Conservation (phyloP, 2,113 vertebrate species). For the Collichthys lucidus region DNA sequence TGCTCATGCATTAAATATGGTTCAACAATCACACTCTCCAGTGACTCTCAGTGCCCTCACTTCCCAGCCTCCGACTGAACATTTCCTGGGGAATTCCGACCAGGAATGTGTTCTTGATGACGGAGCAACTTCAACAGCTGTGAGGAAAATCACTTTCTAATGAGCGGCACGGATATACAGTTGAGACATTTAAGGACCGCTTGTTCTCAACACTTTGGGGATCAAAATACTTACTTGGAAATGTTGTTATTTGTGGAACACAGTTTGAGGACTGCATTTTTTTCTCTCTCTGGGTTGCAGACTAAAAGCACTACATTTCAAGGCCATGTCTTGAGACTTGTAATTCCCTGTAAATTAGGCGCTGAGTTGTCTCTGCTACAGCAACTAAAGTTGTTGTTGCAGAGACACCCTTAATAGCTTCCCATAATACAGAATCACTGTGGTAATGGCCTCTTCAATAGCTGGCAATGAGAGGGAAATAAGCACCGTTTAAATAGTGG, state of each 20-base stretch:
- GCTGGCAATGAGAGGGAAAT: slow-evolving; percentile 50
- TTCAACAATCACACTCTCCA: slow-evolving; percentile 75
- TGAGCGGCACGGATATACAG: slow-evolving; percentile 52
- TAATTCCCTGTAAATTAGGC: slow-evolving; percentile 34
- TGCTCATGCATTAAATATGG: slow-evolving; percentile 75
- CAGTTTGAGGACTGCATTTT: background rate
- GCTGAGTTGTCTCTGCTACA: slow-evolving; percentile 12
- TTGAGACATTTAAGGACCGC: slow-evolving; percentile 22
- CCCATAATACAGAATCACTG: slow-evolving; percentile 64
- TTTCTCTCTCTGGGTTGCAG: background rate
- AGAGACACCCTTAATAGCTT: slow-evolving; percentile 57
- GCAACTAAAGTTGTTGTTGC: slow-evolving; percentile 47
- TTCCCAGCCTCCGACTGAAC: slow-evolving; percentile 65
- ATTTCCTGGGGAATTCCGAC: slow-evolving; percentile 79
- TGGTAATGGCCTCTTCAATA: slow-evolving; percentile 68
- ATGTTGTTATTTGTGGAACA: slow-evolving; percentile 15
- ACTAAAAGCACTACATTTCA: slow-evolving; percentile 3
- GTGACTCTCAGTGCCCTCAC: slow-evolving; percentile 59
- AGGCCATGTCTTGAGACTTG: slow-evolving; percentile 10
- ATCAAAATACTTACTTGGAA: slow-evolving; percentile 21
- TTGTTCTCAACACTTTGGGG: slow-evolving; percentile 21
- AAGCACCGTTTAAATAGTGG: slow-evolving; percentile 46
- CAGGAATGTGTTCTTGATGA: slow-evolving; percentile 76
- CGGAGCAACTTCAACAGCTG: slow-evolving; percentile 76
- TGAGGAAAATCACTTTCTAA: slow-evolving; percentile 71